Evolutionary conservation across 2,888 invertebrate genomes (phyloP).

Genomic region (Eremobia ochroleuca): DNA sequence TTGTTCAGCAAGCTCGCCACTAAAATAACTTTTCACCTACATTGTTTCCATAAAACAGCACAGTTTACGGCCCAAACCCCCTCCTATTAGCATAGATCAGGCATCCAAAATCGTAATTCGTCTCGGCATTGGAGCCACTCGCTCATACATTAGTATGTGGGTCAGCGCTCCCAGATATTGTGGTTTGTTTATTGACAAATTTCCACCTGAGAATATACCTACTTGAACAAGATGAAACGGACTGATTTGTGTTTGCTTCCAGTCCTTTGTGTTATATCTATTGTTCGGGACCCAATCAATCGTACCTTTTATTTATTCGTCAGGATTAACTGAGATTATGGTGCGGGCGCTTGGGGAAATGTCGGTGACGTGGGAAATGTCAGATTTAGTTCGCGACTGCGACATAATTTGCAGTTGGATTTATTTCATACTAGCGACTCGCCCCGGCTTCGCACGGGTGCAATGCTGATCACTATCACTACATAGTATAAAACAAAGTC

Average conservation of each 20-base stretch:
- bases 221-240: constrained; percentile 70
- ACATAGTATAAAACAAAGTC: too few relatives aligned
- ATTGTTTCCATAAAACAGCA: constrained; percentile 40
- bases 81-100: constrained; percentile 56
- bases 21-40: constrained; percentile 36
- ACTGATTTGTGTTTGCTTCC: constrained; percentile 76
- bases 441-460: too few relatives aligned
- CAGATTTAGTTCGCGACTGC: constrained; percentile 19
- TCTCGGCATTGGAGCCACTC: constrained; percentile 64
- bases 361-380: constrained; percentile 12
- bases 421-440: too few relatives aligned
- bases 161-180: constrained; percentile 74
- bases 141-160: constrained; percentile 78
- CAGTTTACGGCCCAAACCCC: constrained; percentile 41
- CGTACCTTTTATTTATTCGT: constrained; percentile 66
- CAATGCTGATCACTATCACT: too few relatives aligned
- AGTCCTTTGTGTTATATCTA: constrained; percentile 57
- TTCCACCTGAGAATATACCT: constrained; percentile 79
- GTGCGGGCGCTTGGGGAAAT: constrained; percentile 36
- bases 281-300: constrained; percentile 66
- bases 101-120: constrained; percentile 56
- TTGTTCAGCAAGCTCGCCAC: constrained; percentile 25
- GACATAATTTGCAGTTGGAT: constrained; percentile 50
- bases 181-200: constrained; percentile 82
- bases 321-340: constrained; percentile 63